Evolutionary conservation across 2,888 invertebrate species (phyloP).

Genomic region (Athetis lepigone): DNA sequence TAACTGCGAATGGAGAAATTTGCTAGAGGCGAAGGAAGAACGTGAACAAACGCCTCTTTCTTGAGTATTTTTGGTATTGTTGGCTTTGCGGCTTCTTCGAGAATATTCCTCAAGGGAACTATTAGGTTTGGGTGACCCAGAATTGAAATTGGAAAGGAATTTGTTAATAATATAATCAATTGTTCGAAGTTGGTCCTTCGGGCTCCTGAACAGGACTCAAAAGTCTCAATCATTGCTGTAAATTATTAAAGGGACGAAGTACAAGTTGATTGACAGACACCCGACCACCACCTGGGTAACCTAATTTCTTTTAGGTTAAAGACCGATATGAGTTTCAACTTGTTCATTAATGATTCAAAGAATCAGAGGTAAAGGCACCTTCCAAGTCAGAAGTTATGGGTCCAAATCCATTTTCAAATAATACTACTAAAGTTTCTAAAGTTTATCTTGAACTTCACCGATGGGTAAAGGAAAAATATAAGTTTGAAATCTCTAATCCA

Average conservation of each 20-base stretch:
- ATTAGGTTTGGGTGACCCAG: conserved; percentile 46
- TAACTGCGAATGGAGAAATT: conserved; percentile 49
- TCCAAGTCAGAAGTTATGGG: too few relatives aligned
- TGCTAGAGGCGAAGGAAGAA: conserved; percentile 54
- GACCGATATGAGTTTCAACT: neutral
- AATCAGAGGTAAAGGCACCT: too few relatives aligned
- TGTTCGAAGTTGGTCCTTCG: conserved; percentile 29
- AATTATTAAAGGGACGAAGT: conserved; percentile 14
- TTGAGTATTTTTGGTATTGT: conserved; percentile 32
- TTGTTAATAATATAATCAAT: conserved; percentile 31
- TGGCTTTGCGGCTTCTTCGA: conserved; percentile 19
- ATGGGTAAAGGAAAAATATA: too few relatives aligned
- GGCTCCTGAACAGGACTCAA: conserved; percentile 16
- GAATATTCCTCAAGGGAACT: conserved; percentile 56
- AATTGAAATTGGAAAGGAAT: conserved; percentile 36
- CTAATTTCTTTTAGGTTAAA: neutral
- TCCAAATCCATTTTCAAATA: too few relatives aligned
- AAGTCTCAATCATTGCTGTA: neutral
- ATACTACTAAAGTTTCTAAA: too few relatives aligned
- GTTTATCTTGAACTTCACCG: too few relatives aligned
- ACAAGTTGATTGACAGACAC: neutral
- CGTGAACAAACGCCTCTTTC: conserved; percentile 17
- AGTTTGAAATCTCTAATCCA: too few relatives aligned
- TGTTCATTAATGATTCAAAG: too few relatives aligned
- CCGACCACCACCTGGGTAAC: neutral